phyloP scores from a whole-genome alignment of 2,797 vertebrate genomes.

The Muscicapa striata region DNA sequence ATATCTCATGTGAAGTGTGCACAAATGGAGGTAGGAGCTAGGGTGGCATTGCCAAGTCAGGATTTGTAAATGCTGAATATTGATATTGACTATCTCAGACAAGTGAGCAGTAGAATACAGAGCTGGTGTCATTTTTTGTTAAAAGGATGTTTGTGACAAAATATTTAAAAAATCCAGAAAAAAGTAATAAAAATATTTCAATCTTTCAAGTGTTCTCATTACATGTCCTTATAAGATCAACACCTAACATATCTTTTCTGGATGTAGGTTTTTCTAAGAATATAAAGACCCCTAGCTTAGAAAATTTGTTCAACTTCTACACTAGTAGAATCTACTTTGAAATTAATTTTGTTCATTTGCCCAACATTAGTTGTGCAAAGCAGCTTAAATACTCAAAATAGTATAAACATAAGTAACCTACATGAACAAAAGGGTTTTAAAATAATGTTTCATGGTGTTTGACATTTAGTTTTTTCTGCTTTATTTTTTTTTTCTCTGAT shows the following conservation, averaged over 20 bases:
- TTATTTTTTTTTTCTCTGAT: not conserved
- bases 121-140: not conserved
- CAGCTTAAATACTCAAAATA: not conserved
- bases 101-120: not conserved
- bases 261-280: not conserved
- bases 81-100: not conserved
- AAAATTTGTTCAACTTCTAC: not conserved
- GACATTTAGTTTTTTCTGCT: not conserved
- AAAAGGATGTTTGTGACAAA: not conserved
- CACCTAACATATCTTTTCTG: not conserved
- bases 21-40: not conserved
- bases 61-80: not conserved
- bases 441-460: not conserved
- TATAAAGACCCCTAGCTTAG: not conserved
- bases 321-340: not conserved
- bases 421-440: not conserved
- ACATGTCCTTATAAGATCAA: not conserved
- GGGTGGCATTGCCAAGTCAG: not conserved
- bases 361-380: not conserved
- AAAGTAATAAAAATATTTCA: not conserved
- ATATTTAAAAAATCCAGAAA: not conserved
- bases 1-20: not conserved
- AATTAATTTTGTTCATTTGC: not conserved
- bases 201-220: not conserved
- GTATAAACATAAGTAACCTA: not conserved